Evolutionary conservation across 2,888 invertebrate genomes (phyloP).

Genomic region (Carabus problematicus): DNA sequence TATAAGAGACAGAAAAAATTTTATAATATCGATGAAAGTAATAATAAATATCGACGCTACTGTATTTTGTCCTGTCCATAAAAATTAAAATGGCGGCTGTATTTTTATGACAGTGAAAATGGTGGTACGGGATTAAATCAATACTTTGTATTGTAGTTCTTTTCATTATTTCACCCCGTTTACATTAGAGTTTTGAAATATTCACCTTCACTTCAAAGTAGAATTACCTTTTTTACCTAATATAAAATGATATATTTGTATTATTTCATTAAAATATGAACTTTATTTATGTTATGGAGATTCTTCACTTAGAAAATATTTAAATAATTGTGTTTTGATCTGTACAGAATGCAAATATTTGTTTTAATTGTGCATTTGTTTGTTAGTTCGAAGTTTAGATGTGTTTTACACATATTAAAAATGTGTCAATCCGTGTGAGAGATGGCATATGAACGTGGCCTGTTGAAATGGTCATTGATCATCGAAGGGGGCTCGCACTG

Average conservation of each 20-base stretch:
- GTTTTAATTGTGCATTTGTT: too few species aligned
- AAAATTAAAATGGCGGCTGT: constrained; percentile 41
- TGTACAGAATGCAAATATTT: background rate
- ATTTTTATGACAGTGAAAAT: constrained; percentile 41
- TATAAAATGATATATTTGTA: too few species aligned
- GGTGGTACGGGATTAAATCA: constrained; percentile 39
- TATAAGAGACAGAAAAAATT: too few species aligned
- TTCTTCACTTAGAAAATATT: constrained; percentile 2
- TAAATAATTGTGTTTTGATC: background rate
- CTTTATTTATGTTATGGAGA: background rate
- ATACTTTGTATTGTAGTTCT: constrained; percentile 41
- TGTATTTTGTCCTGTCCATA: constrained; percentile 17
- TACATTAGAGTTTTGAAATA: constrained; percentile 26
- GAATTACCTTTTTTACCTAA: too few species aligned
- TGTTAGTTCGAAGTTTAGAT: background rate
- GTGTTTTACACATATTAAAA: constrained; percentile 2
- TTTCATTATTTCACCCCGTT: constrained; percentile 35
- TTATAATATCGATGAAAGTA: too few species aligned
- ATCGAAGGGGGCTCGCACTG: constrained; percentile 35
- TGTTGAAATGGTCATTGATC: constrained; percentile 43
- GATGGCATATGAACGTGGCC: constrained; percentile 29
- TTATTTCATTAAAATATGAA: background rate
- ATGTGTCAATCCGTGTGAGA: constrained; percentile 12
- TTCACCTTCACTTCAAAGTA: background rate
- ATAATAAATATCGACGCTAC: too few species aligned